Conservation (phyloP, 2,888 invertebrate species). For the Glaucopsyche alexis region DNA sequence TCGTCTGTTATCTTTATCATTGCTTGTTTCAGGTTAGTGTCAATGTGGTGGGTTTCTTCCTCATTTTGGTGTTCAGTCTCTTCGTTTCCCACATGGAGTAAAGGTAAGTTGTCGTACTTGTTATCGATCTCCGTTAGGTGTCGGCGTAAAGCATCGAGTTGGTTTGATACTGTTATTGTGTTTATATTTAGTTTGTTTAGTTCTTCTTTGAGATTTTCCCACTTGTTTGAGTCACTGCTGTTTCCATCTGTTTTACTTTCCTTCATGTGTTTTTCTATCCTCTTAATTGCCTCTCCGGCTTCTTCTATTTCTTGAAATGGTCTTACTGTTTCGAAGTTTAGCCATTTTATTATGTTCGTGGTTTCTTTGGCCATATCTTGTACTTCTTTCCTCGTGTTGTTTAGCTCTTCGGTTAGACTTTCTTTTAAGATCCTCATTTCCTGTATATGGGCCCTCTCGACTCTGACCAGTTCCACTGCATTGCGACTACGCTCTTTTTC, state of each 20-base stretch:
- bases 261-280: not conserved
- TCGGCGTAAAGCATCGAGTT: too few relatives aligned
- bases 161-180: too few relatives aligned
- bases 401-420: not conserved
- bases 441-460: not conserved
- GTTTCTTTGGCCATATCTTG: not conserved
- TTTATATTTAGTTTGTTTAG: not conserved
- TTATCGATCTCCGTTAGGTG: too few relatives aligned
- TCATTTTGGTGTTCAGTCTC: too few relatives aligned
- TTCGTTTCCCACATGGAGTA: too few relatives aligned
- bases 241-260: not conserved
- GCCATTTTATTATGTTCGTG: not conserved
- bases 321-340: not conserved
- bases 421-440: not conserved
- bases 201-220: not conserved
- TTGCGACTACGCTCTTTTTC: not conserved
- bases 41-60: fast-evolving
- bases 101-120: too few relatives aligned
- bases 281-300: not conserved
- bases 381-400: not conserved
- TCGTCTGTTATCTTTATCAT: too few relatives aligned
- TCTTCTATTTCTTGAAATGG: not conserved
- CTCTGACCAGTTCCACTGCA: not conserved
- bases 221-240: not conserved
- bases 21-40: too few relatives aligned